Percentiles rank a stretch among this genome's conserved stretches.
phyloP scores from a whole-genome alignment of 2,888 invertebrate genomes.

The Drosophila lacicola region DNA sequence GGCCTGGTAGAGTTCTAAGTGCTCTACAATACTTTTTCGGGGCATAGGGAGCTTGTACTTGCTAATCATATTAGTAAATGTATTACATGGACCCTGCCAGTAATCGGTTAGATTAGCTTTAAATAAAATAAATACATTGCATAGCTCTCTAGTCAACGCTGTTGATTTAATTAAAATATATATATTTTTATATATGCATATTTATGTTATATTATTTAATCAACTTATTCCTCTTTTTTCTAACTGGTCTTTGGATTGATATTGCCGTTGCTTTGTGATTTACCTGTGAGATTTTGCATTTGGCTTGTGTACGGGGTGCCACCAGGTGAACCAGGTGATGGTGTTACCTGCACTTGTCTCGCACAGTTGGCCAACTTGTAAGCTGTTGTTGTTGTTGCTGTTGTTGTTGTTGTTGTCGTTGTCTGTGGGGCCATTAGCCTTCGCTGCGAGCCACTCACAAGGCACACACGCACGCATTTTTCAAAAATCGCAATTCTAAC shows the following conservation, averaged over 20 bases:
- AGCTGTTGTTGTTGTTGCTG: constrained; percentile 43
- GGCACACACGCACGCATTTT: constrained; percentile 32
- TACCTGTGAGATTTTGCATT: constrained; percentile 34
- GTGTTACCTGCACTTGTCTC: constrained; percentile 70
- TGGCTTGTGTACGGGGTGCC: constrained; percentile 35
- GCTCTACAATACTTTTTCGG: constrained; percentile 18
- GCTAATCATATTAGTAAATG: no score
- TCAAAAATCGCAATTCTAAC: constrained; percentile 70
- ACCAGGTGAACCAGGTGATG: constrained; percentile 41
- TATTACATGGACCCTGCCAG: no score
- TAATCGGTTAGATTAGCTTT: no score
- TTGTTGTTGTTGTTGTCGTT: constrained; percentile 32
- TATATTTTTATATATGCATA: background rate
- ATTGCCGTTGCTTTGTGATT: constrained; percentile 33
- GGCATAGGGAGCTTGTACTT: no score
- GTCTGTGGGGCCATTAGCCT: constrained; percentile 65
- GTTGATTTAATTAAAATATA: background rate
- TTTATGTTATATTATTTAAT: background rate
- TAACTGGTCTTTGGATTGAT: constrained; percentile 23
- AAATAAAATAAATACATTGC: no score
- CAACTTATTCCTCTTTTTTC: constrained; percentile 6
- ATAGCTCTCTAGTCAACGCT: no score
- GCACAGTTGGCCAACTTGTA: constrained; percentile 65
- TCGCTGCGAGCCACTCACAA: constrained; percentile 45
- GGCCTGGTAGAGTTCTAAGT: constrained; percentile 10